Evolutionary conservation across 2,888 invertebrate genomes (phyloP).

Genomic region (Lomographa bimaculata): DNA sequence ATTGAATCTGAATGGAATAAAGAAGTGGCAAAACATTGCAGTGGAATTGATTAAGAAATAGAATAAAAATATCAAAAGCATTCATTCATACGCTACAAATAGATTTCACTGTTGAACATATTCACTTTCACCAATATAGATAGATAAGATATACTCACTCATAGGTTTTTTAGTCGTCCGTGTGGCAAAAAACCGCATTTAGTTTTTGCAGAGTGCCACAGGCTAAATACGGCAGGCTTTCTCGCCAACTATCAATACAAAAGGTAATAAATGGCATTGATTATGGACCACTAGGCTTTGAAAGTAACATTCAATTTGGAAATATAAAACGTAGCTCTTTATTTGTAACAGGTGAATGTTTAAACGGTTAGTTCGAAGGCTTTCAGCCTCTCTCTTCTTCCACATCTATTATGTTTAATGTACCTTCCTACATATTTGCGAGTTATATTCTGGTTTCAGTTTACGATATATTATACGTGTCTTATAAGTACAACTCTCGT

Average conservation of each 20-base stretch:
- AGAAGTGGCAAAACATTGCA: no score
- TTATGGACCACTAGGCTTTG: constrained; percentile 20
- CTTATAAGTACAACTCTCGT: no score
- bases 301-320: constrained; percentile 26
- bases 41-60: no score
- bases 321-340: constrained; percentile 18
- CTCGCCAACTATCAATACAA: constrained; percentile 29
- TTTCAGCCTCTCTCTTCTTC: constrained; percentile 24
- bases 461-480: no score
- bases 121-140: constrained; percentile 29
- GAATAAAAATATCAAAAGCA: no score
- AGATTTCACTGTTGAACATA: constrained; percentile 27
- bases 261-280: constrained; percentile 27
- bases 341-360: constrained; percentile 21
- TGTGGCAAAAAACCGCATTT: constrained; percentile 30
- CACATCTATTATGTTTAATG: no score
- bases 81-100: constrained; percentile 21
- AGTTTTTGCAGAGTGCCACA: constrained; percentile 31
- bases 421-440: no score
- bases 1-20: no score
- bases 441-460: no score
- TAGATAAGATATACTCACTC: constrained; percentile 22
- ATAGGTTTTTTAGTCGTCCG: constrained; percentile 22
- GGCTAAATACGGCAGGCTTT: constrained; percentile 21
- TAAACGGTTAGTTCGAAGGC: constrained; percentile 3